Conservation (phyloP, 2,888 invertebrate species). For the Psococerastis gibbosa region DNA sequence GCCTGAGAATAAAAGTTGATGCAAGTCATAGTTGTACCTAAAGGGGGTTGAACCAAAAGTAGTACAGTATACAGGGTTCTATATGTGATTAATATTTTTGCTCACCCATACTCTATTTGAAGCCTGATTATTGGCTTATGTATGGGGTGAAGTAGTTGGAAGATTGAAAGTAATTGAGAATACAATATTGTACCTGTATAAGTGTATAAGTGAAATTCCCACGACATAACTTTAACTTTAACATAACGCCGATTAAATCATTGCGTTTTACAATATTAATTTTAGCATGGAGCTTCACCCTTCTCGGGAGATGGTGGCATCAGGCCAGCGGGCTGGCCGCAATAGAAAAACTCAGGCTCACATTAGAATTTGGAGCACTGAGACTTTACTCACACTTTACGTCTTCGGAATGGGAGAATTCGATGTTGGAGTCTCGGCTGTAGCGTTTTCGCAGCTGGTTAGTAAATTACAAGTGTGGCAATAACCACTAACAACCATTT, state of each 20-base stretch:
- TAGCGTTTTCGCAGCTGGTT: slow-evolving; percentile 77
- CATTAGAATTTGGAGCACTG: slow-evolving; percentile 82
- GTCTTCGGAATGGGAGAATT: slow-evolving; percentile 85
- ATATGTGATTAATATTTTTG: too few species aligned
- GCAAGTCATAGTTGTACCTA: too few species aligned
- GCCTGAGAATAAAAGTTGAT: too few species aligned
- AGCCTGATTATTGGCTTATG: too few species aligned
- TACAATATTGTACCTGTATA: too few species aligned
- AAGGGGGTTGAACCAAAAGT: too few species aligned
- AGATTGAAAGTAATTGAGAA: too few species aligned
- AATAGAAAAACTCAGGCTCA: slow-evolving; percentile 74
- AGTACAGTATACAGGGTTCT: too few species aligned
- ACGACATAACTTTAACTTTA: background rate
- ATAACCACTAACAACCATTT: slow-evolving; percentile 1
- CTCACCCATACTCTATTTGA: too few species aligned
- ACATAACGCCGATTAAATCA: background rate
- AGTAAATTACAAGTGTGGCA: slow-evolving; percentile 18
- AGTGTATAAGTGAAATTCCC: too few species aligned
- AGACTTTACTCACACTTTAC: slow-evolving; percentile 69
- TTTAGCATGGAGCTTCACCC: slow-evolving; percentile 73
- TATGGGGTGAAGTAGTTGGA: too few species aligned
- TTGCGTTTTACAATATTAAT: slow-evolving; percentile 17
- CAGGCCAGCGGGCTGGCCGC: slow-evolving; percentile 70
- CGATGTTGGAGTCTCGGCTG: slow-evolving; percentile 67
- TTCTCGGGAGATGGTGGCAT: slow-evolving; percentile 70